These are phyloP conservation scores for Aspidiotus destructor DNA, from an alignment of 2,888 invertebrate species.

Conservation along the genomic window DNA sequence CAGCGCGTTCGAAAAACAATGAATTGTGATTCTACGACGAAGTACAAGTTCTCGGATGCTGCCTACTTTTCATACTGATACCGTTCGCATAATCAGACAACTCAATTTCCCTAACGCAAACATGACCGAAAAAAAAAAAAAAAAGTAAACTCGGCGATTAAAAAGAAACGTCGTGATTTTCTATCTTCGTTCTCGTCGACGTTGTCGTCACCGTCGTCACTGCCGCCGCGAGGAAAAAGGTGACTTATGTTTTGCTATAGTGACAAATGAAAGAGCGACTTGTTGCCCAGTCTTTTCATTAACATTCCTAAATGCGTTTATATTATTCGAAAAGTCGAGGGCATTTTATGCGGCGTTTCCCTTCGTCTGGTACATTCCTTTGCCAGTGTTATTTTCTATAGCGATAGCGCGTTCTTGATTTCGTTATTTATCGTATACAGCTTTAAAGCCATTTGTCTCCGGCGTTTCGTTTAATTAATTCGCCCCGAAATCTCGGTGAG, in stretches of 20 bases:
- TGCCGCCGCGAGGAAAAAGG: neutral
- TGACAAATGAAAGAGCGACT: slow-evolving; percentile 30
- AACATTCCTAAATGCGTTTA: slow-evolving; percentile 29
- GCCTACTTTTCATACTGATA: too few relatives aligned
- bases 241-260: slow-evolving; percentile 19
- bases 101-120: too few relatives aligned
- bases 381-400: slow-evolving; percentile 11
- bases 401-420: slow-evolving; percentile 20
- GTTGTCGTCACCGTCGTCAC: neutral
- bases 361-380: slow-evolving; percentile 14
- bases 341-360: slow-evolving; percentile 23
- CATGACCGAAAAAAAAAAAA: neutral
- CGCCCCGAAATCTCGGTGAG: neutral
- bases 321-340: slow-evolving; percentile 26
- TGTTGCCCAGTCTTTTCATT: slow-evolving; percentile 30
- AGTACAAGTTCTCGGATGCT: too few relatives aligned
- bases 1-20: too few relatives aligned
- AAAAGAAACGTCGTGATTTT: neutral
- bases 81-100: too few relatives aligned
- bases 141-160: neutral
- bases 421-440: slow-evolving; percentile 24
- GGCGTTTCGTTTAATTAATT: slow-evolving; percentile 25
- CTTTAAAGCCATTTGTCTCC: slow-evolving; percentile 22
- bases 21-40: too few relatives aligned
- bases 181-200: neutral